Conservation (phyloP, 2,888 invertebrate species). For the Parasteatoda lunata region DNA sequence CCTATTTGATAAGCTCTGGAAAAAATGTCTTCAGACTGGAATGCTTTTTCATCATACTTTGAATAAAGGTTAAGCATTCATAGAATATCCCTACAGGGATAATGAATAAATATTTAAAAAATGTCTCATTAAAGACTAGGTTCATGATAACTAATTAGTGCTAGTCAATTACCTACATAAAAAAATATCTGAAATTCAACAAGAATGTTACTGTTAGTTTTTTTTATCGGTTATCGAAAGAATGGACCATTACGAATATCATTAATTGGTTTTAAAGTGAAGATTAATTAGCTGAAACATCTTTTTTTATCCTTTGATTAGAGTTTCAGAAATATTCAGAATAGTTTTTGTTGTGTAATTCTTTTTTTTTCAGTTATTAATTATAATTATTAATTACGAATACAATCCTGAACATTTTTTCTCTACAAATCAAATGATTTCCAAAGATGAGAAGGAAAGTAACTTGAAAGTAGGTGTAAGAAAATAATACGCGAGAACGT, state of each 20-base stretch:
- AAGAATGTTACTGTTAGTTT: not conserved
- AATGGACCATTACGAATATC: slow-evolving; percentile 45
- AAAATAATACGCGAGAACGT: not conserved
- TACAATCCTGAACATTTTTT: not conserved
- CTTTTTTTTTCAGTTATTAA: slow-evolving; percentile 28
- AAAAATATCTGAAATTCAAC: slow-evolving; percentile 8
- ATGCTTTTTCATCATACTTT: no score
- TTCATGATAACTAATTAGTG: slow-evolving; percentile 33
- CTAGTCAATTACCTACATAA: slow-evolving; percentile 39
- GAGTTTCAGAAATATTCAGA: slow-evolving; percentile 6
- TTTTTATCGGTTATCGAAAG: slow-evolving; percentile 35
- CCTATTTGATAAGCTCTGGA: no score
- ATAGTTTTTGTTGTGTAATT: not conserved
- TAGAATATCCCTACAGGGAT: not conserved
- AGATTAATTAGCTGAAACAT: slow-evolving; percentile 53
- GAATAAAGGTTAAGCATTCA: not conserved
- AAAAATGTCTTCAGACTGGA: no score
- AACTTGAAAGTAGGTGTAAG: not conserved
- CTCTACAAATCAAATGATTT: not conserved
- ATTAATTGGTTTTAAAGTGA: slow-evolving; percentile 54
- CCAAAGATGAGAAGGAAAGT: not conserved
- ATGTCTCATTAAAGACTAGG: not conserved
- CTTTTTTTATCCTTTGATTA: slow-evolving; percentile 27
- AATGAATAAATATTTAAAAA: not conserved
- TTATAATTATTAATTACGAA: slow-evolving; percentile 34